Base-by-base conservation (phyloP, 2,797 vertebrate genomes). In the Sus cebifrons region DNA sequence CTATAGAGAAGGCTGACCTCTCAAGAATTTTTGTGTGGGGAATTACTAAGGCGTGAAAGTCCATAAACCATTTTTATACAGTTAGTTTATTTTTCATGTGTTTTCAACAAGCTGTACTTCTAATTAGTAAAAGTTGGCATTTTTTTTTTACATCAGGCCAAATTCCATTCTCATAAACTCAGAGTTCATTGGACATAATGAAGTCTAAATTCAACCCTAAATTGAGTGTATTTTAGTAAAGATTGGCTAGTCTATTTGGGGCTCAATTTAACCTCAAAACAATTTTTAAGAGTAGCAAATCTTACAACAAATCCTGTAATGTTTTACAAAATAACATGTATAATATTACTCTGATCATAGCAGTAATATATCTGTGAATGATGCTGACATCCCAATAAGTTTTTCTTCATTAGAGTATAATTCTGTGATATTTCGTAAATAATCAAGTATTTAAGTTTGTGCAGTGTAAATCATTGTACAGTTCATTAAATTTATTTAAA, bases 1-100 rank as follows among this genome's bases (percentile, higher is more conserved):
- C 79, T 96, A 15, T 73, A 54, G 77, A 92, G 88, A 97, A 96
- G 82, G 93, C 85, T 98, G 98, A 91, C 96, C 94, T 95, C 89
- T 56, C 92, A 96, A 75, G 97, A 98, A 97, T 98, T 79, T 97
- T 81, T 97, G 94, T 70, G 97, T 95, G 93, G 97, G 97, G 65
- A 67, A 77, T 94, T 91, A 71, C 0, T 6, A 74, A 89, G 78
- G 64, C 68, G 90, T 56, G 17, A 20, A 93, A 68, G 23, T 62
- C 29, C 75, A 70, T 75, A 94, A 94, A 88, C 32, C 32, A 15
- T 84, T 95, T 97, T 88, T 56, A 49, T 97, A 60, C 68, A 73
- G 2, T 92, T 97, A 73, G 2, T 92, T 97, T 75, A 52, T 92
- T 96, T 92, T 97, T n/a, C 0, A 0, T 75, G 3, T 68, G 62